Evolutionary conservation across 2,888 invertebrate genomes (phyloP), one percentile per base, ranked within the genome.

Genomic region (Hypsopygia costalis): DNA sequence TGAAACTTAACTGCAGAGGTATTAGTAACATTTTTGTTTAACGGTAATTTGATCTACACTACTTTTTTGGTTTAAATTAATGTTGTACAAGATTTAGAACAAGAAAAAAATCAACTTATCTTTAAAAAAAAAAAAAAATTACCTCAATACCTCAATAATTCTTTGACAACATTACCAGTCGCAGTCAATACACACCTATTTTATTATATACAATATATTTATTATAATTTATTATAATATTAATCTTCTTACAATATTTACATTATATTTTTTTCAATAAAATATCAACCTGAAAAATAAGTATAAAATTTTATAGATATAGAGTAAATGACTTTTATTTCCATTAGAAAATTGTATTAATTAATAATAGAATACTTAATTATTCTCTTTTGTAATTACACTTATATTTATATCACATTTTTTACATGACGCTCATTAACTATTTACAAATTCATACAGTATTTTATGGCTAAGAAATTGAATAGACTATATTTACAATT

Each of bases 331-430:
- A 31, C 8, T 32, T 30, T 44, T 34, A 41, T 34, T 42, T 34
- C 31, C 34, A 34, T 10, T 43, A 31, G 12, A 37, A 46, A 46
- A 38, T 43, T 43, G 40, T 35, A 35, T 29, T 42, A 34, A 35
- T 20, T 30, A 28, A 33, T 20, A 39, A 12, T 33, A 12, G 12
- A 11, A 10, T 10, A 12, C 11, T 16, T 22, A 41, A 16, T 30
- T 34, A 12, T 10, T 36, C 34, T 48, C 38, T 35, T 31, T 36
- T 38, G 30, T 42, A 46, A 28, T 47, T 49, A 47, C 31, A 40
- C 69, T 70, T 69, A 73, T 33, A 64, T 54, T 69, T 74, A 74
- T 74, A 74, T 74, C 74, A 74, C 74, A 74, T 69, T 69, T 69
- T 67, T 71, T 71, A 69, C 69, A 70, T 58, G 51, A 41, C 47